phyloP scores from a whole-genome alignment of 2,797 vertebrate species.

The Hemitrygon akajei region DNA sequence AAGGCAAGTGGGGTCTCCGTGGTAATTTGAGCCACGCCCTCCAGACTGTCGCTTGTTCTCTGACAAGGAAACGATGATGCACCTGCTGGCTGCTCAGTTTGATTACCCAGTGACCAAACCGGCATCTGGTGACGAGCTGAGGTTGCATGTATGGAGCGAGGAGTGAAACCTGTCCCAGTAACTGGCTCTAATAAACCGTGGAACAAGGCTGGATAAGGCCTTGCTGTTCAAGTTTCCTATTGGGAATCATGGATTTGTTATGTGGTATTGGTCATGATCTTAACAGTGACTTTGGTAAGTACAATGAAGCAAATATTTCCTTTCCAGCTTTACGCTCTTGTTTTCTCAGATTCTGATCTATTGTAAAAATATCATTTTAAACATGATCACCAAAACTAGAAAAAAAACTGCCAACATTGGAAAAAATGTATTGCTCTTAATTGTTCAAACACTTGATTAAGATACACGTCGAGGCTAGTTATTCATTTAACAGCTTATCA shows the following conservation, averaged over 20 bases:
- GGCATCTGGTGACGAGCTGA: neutral
- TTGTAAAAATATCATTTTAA: neutral
- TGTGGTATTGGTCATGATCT: slow-evolving; percentile 48
- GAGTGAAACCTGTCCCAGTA: neutral
- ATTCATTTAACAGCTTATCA: neutral
- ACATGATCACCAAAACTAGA: neutral
- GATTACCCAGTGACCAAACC: neutral
- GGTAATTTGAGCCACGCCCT: neutral
- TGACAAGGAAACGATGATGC: slow-evolving; percentile 10
- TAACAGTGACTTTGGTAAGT: slow-evolving; percentile 45
- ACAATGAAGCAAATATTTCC: neutral
- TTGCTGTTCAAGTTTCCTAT: neutral
- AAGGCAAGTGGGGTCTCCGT: neutral
- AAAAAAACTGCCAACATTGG: neutral
- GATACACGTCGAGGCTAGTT: neutral
- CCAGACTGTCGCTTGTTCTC: neutral
- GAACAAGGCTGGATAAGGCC: neutral
- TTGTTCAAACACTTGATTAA: neutral
- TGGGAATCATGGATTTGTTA: slow-evolving; percentile 45
- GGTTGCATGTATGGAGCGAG: neutral
- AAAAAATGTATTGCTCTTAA: neutral
- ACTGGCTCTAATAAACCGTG: neutral
- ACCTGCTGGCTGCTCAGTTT: neutral
- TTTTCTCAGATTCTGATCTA: neutral
- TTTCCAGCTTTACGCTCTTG: neutral